These are phyloP conservation scores for Caerostris darwini DNA, from an alignment of 1,140 invertebrate genomes.

Conservation along the genomic window DNA sequence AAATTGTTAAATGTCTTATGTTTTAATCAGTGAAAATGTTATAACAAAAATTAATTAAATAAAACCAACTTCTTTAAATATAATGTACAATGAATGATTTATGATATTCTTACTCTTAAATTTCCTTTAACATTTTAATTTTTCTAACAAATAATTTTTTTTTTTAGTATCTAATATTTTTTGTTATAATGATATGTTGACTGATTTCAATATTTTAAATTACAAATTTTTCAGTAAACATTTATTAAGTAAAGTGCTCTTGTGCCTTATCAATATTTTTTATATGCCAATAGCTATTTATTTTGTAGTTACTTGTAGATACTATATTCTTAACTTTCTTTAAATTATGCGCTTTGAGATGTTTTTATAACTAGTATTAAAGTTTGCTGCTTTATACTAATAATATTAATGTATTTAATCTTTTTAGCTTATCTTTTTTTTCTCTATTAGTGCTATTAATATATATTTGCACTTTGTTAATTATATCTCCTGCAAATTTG, in stretches of 20 bases:
- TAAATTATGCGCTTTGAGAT: background rate
- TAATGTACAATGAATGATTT: too few species aligned
- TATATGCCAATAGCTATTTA: background rate
- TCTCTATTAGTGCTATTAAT: background rate
- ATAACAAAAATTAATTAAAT: too few species aligned
- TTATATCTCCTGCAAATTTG: background rate
- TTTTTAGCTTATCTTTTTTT: background rate
- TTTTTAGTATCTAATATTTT: too few species aligned
- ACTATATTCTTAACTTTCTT: background rate
- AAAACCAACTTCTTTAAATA: too few species aligned
- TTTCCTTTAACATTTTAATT: too few species aligned
- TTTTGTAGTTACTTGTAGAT: conserved; percentile 22
- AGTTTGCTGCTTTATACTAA: background rate
- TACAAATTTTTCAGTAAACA: background rate
- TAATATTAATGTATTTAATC: background rate
- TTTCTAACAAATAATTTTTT: too few species aligned
- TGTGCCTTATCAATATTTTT: conserved; percentile 2
- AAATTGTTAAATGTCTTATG: too few species aligned
- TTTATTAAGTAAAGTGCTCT: background rate
- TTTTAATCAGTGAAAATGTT: too few species aligned
- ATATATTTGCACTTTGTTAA: background rate
- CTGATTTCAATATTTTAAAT: background rate
- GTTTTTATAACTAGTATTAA: background rate
- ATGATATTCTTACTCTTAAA: too few species aligned
- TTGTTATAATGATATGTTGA: too few species aligned